Percentiles rank a stretch among this genome's conserved stretches.
Conservation (phyloP, 2,797 vertebrate genomes). For the Crenuchus spilurus region DNA sequence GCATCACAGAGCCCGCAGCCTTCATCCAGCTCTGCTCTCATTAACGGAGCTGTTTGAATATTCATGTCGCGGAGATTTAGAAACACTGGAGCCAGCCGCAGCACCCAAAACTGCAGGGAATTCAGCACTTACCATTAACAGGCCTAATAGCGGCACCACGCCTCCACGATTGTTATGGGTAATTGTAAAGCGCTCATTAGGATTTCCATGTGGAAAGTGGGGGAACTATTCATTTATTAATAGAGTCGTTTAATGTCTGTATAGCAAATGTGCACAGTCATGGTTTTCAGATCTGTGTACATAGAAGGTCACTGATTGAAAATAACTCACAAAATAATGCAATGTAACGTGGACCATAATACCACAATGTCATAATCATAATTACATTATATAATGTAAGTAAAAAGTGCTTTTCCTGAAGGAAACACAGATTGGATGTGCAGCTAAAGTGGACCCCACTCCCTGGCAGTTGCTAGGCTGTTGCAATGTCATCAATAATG, state of each 20-base stretch:
- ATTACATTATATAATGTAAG: no score
- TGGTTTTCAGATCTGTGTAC: background rate
- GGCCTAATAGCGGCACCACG: conserved; percentile 59
- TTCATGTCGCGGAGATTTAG: conserved; percentile 49
- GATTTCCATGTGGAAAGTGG: conserved; percentile 50
- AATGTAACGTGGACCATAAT: no score
- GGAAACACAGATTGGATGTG: no score
- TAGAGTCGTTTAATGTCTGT: conserved; percentile 36
- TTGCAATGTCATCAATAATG: no score
- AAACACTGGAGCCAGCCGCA: conserved; percentile 48
- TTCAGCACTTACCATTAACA: conserved; percentile 60
- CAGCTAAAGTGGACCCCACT: no score
- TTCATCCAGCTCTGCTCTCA: conserved; percentile 54
- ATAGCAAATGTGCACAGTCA: conserved; percentile 27
- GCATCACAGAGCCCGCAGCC: conserved; percentile 46
- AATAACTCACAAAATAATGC: no score
- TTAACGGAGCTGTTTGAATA: conserved; percentile 58
- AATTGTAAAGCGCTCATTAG: conserved; percentile 56
- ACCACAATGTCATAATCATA: background rate
- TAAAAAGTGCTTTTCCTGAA: no score
- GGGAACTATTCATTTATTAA: conserved; percentile 52
- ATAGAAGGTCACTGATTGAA: no score
- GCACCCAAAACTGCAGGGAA: conserved; percentile 61
- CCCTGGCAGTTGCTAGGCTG: no score
- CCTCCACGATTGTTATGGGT: conserved; percentile 57